phyloP scores from a whole-genome alignment of 1,140 invertebrate species.

The Bilobella aurantiaca region DNA sequence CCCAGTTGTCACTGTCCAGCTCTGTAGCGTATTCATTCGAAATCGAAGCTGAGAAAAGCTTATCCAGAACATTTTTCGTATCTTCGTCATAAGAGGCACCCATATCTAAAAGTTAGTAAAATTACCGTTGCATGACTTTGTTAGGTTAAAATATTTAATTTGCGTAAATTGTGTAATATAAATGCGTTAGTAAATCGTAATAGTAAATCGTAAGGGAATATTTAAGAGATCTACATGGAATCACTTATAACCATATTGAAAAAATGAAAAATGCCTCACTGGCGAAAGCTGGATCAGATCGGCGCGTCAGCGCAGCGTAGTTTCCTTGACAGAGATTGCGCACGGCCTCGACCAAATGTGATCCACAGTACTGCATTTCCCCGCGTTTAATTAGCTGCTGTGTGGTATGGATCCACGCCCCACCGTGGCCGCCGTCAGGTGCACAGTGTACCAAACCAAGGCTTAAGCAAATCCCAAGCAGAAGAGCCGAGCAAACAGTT shows the following conservation, averaged over 20 bases:
- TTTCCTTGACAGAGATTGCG: not conserved
- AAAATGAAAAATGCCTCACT: not conserved
- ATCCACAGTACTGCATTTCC: constrained; percentile 4
- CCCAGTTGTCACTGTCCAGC: not conserved
- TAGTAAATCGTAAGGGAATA: not conserved
- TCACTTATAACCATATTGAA: not conserved
- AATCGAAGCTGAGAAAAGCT: too few relatives aligned
- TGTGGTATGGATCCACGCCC: not conserved
- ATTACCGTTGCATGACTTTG: too few relatives aligned
- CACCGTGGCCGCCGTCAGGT: not conserved
- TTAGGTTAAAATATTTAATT: too few relatives aligned
- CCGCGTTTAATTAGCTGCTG: not conserved
- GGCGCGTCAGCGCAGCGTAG: not conserved
- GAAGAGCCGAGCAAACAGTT: too few relatives aligned
- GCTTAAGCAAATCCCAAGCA: too few relatives aligned
- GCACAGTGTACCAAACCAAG: too few relatives aligned
- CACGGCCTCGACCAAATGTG: not conserved
- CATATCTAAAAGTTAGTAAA: too few relatives aligned
- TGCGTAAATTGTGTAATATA: too few relatives aligned
- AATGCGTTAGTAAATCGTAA: not conserved
- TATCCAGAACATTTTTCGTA: too few relatives aligned
- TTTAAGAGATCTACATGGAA: not conserved
- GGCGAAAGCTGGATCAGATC: not conserved
- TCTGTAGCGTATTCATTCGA: too few relatives aligned
- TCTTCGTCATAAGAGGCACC: too few relatives aligned